phyloP scores from a whole-genome alignment of 1,140 invertebrate species.

The Rhysida immarginata region DNA sequence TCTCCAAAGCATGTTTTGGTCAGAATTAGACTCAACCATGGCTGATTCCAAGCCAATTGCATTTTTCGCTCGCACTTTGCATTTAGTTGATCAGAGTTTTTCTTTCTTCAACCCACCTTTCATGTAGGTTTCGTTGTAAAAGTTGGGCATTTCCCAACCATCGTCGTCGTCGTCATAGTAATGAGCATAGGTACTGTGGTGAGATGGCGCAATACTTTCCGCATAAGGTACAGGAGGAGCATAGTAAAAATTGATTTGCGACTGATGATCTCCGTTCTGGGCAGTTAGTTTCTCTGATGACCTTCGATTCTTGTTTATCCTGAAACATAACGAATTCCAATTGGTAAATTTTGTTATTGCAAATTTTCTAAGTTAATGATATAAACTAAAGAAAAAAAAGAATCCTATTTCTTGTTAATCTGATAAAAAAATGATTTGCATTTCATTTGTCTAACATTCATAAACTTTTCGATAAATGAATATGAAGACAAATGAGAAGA shows the following conservation, averaged over 20 bases:
- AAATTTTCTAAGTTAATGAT: too few species aligned
- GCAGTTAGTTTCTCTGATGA: constrained; percentile 76
- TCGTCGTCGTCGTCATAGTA: constrained; percentile 91
- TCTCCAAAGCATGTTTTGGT: background rate
- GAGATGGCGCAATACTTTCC: constrained; percentile 83
- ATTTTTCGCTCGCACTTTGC: too few species aligned
- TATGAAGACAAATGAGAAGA: too few species aligned
- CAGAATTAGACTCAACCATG: background rate
- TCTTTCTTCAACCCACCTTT: constrained; percentile 41
- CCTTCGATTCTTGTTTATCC: constrained; percentile 52
- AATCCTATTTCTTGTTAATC: too few species aligned
- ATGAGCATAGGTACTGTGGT: constrained; percentile 87
- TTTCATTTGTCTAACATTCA: too few species aligned
- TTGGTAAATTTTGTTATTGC: too few species aligned
- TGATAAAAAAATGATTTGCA: too few species aligned
- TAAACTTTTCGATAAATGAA: too few species aligned
- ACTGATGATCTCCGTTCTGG: constrained; percentile 70
- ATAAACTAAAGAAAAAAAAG: too few species aligned
- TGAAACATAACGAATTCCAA: constrained; percentile 31
- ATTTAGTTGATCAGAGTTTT: too few species aligned
- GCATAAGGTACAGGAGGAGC: constrained; percentile 81
- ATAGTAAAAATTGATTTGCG: constrained; percentile 91
- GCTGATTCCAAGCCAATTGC: background rate
- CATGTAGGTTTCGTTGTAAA: constrained; percentile 94
- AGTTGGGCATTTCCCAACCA: constrained; percentile 94